Evolutionary conservation across 23 tunicate genomes (phyloP), one percentile per base, ranked within the genome.

Genomic region (Trididemnum miniatum): DNA sequence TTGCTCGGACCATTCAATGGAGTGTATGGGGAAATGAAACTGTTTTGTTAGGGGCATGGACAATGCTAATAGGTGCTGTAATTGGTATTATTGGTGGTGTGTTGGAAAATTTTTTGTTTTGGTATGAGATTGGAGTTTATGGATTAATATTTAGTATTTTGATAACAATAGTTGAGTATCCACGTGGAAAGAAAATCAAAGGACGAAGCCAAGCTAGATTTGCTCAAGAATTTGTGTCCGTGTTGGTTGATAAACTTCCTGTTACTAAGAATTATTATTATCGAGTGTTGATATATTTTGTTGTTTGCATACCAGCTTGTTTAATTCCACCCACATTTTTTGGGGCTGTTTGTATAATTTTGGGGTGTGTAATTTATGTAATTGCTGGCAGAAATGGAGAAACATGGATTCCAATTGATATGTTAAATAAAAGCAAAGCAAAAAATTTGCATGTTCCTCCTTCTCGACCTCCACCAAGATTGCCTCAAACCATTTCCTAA

Each of bases 231-330:
- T 4, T 32, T 67, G 2, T 67, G 38, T 67, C 75, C 4, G 12
- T 4, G 4, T 31, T 31, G 20, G n/a, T 67, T 67, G 75, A 30
- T 24, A 67, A 67, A 67, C 37, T 67, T 5, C 25, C 75, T 5
- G 31, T 31, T 67, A 2, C n/a, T 30, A 67, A 67, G 25, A 67
- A 32, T 24, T 67, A 31, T 67, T 31, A 67, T 67, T 32, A 31
- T 67, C 75, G 75, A 31, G 38, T 12, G 3, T 67, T 67, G 7
- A 3, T 32, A 4, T 67, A 67, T 67, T 31, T 67, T 30, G 75
- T 67, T 31, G 75, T 67, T 67, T 31, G 75, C 38, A 67, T 67
- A 4, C 75, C 75, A 5, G 75, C 75, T 7, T 67, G 75, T 67
- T 67, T 67, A 67, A 67, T 67, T 5, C 9, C 75, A 30, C 75